Base-by-base conservation (phyloP, 2,888 invertebrate species). In the Galerucella calmariensis region DNA sequence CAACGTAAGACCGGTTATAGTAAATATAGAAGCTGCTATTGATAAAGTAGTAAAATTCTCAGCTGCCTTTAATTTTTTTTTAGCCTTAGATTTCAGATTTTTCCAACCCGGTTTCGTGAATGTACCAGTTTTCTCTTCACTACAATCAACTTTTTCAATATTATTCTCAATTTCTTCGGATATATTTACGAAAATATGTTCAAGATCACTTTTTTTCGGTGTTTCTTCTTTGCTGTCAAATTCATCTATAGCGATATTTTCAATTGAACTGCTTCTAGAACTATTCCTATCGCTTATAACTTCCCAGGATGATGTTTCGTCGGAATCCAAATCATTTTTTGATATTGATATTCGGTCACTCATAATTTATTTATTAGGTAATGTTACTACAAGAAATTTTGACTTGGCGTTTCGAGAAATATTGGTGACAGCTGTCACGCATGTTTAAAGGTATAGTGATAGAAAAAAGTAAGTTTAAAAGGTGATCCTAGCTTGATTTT, bases 251-350 rank as follows among this genome's bases (percentile, higher is more conserved):
- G 58, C 51, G 20, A 75, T 20, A 62, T 72, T 73, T 48, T 77
- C 78, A 12, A 77, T 20, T 6, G 75, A 79, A 69, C 66, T 71
- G 16, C 62, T 68, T n/a, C 68, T 56, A 20, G 75, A 76, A 59
- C 71, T 59, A 10, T 76, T 72, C 2, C 73, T 68, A 27, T 78
- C 79, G 11, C 72, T 72, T 16, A 79, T 72, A n/a, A 79, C 77
- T 35, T 83, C 84, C 86, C 86, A 86, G 35, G 86, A 85, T 41
- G 83, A 81, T 79, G 59, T 81, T 81, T 72, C 82, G 83, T 56
- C 63, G 16, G 83, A 59, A 69, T 85, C 84, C 46, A 83, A 81
- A 67, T 83, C 84, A 73, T 82, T 82, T 20, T 81, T 81, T 44
- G 67, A 75, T n/a, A n/a, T n/a, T 24, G 75, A 75, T 62, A 62